Evolutionary conservation across 2,888 invertebrate species (phyloP).

Genomic region (Sesamia inferens): DNA sequence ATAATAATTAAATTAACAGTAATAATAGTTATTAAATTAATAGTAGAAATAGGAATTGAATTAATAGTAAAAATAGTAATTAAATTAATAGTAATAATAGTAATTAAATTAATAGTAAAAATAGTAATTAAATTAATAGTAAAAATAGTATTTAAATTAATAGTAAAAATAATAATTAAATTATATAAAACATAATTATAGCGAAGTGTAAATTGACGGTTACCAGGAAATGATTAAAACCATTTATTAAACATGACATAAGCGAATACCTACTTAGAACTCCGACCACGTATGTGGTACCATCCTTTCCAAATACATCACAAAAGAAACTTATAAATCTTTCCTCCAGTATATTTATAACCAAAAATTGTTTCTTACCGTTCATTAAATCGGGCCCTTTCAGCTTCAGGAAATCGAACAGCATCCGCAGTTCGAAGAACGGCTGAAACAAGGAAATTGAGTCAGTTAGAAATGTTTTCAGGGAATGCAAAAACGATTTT

Average conservation of each 20-base stretch:
- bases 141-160: too few relatives aligned
- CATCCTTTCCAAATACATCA: slow-evolving; percentile 27
- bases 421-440: slow-evolving; percentile 51
- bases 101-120: too few relatives aligned
- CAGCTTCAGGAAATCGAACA: slow-evolving; percentile 60
- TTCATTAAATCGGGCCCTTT: slow-evolving; percentile 54
- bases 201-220: background rate
- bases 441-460: slow-evolving; percentile 68
- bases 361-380: slow-evolving; percentile 63
- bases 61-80: too few relatives aligned
- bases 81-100: too few relatives aligned
- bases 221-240: background rate
- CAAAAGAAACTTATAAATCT: slow-evolving; percentile 23
- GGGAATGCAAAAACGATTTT: slow-evolving; percentile 29
- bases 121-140: too few relatives aligned
- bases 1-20: too few relatives aligned
- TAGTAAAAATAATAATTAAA: too few relatives aligned
- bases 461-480: slow-evolving; percentile 51
- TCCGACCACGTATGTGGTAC: slow-evolving; percentile 17
- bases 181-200: too few relatives aligned
- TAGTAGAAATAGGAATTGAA: too few relatives aligned
- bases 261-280: background rate
- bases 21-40: too few relatives aligned
- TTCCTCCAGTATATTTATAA: slow-evolving; percentile 32
- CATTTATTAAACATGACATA: background rate